Evolutionary conservation across 2,113 vertebrate species (phyloP).

Genomic region (Axis porcinus): DNA sequence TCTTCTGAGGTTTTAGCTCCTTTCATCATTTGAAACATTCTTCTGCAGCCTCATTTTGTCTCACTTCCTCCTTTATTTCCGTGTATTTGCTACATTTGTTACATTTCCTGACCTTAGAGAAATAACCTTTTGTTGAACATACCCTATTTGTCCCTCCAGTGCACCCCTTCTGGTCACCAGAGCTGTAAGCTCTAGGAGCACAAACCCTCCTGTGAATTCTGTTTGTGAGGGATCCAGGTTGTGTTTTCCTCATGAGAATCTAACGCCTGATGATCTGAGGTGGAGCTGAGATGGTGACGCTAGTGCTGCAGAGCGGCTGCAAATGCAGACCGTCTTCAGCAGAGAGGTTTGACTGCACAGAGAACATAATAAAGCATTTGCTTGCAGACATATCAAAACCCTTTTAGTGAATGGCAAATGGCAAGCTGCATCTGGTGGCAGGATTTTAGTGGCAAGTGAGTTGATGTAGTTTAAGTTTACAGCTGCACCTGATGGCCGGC

Average conservation of each 20-base stretch:
- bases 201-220: neutral
- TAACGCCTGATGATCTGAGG: neutral
- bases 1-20: neutral
- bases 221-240: neutral
- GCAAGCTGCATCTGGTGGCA: neutral
- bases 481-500: too few relatives aligned
- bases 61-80: neutral
- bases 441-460: neutral
- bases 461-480: neutral
- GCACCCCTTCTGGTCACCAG: neutral
- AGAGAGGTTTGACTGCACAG: neutral
- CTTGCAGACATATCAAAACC: neutral
- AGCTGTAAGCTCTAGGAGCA: neutral
- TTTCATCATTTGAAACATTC: neutral
- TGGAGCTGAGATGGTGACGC: neutral
- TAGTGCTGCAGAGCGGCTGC: neutral
- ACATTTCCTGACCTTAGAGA: neutral
- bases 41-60: neutral
- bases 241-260: neutral
- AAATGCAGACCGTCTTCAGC: neutral
- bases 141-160: neutral
- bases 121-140: neutral
- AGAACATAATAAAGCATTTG: neutral
- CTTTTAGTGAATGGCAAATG: neutral
- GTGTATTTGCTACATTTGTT: neutral